Base-by-base conservation (phyloP, 1,140 invertebrate species). In the Mizuhopecten yessoensis region DNA sequence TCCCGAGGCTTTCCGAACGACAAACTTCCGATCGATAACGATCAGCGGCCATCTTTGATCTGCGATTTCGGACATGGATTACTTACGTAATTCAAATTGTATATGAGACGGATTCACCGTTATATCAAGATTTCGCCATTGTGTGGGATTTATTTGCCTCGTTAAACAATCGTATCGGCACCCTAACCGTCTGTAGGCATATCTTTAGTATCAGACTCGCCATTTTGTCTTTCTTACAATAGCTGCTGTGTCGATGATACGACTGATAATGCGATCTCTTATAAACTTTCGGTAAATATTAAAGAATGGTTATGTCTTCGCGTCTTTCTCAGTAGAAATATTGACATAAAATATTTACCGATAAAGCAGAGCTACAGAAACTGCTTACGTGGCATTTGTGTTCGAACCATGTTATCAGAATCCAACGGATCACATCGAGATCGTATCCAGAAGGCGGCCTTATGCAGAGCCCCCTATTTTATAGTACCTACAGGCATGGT, bases 1-100 rank as follows among this genome's bases (percentile, higher is more conserved):
- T 75, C 57, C 57, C 57, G 57, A 75, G 57, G 57, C 57, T 75
- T 75, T 29, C 57, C 57, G 57, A 75, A 75, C 17, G n/a, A 7
- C 57, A 5, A 75, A 29, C n/a, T 75, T 75, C 23, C 57, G 57
- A 75, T 75, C 57, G 57, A 75, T 75, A 75, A 75, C 5, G 57
- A 75, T 75, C 57, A 75, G 57, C 57, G 57, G 57, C 57, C 57
- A 75, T 75, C 57, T 75, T 75, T 75, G 57, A 75, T 75, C 57
- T 75, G n/a, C 7, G 57, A 75, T 75, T 75, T 75, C n/a, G 23
- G 57, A n/a, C 57, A 5, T 75, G 57, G 57, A 75, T 75, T 75
- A 75, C 57, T 75, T 75, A 29, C 17, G n/a, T 75, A 75, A 75
- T n/a, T 5, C n/a, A n/a, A n/a, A 75, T 75, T 75, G 23, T 75